Base-by-base conservation (phyloP, 1,140 invertebrate genomes). In the Himalopsyche phryganea region DNA sequence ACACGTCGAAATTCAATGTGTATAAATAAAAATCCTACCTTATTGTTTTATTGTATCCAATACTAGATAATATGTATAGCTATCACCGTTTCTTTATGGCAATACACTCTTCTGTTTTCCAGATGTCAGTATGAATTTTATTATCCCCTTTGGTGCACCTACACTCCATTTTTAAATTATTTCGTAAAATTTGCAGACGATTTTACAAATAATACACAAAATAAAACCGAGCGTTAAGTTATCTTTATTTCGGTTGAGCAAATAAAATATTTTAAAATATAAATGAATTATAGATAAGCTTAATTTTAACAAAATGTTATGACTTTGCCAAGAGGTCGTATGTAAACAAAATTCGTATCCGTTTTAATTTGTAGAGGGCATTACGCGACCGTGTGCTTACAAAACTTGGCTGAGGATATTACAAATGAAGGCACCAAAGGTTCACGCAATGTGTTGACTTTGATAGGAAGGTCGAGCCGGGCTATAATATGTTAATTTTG, bases 401-500 rank as follows among this genome's bases (percentile, higher is more conserved):
- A 51, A 15, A 51, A 20, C 41, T 11, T 11, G 42, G 20, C 17
- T 11, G 10, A 38, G 42, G 41, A 58, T 50, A 35, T 28, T 20
- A 45, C 35, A 50, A 58, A 58, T 58, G 28, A 49, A 58, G 40
- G 41, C 15, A 33, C 45, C 48, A 45, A 11, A 38, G 48, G 36
- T 58, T 18, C 47, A 17, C 38, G 42, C 48, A 44, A 50, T 20
- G 45, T 28, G 48, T 58, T 58, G 33, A 18, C 54, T 49, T 55
- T 47, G 41, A 57, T 35, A 18, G 45, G 50, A 55, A 55, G 52
- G 52, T 46, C 52, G 32, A 40, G 15, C 11, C 18, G 13, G 52
- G 13, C 40, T 36, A 20, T 47, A 55, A 55, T 55, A 55, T 55
- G 52, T 55, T 55, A 55, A 55, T 55, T 55, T 55, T 28, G 45